Conservation (phyloP, 1,140 invertebrate species). For the Tribolium madens region DNA sequence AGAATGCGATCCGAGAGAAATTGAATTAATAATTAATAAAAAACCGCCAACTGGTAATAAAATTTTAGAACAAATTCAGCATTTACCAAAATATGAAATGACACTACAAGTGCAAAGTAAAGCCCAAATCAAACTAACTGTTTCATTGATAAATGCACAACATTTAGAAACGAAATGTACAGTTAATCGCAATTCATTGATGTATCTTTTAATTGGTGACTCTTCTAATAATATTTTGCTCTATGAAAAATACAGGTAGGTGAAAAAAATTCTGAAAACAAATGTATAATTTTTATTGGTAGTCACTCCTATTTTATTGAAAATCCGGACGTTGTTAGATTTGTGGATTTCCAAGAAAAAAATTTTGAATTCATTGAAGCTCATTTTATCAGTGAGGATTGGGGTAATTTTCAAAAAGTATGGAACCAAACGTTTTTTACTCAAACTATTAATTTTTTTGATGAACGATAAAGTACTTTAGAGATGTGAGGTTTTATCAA, state of each 20-base stretch:
- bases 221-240: conserved; percentile 57
- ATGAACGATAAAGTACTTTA: too few species aligned
- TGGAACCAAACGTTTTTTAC: too few species aligned
- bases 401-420: conserved; percentile 57
- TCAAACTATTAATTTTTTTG: too few species aligned
- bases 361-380: conserved; percentile 48
- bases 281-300: conserved; percentile 2
- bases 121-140: conserved; percentile 42
- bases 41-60: conserved; percentile 59
- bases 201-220: conserved; percentile 59
- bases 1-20: conserved; percentile 77
- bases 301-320: conserved; percentile 59
- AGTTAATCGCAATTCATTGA: conserved; percentile 52
- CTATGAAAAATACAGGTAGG: conserved; percentile 60
- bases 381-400: conserved; percentile 59
- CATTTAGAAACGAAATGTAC: conserved; percentile 50
- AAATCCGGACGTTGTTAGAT: conserved; percentile 44
- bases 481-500: too few species aligned
- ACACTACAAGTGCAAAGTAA: conserved; percentile 33
- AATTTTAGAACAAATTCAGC: conserved; percentile 56
- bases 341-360: conserved; percentile 38
- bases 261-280: conserved; percentile 19
- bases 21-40: conserved; percentile 75
- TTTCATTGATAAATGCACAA: conserved; percentile 52
- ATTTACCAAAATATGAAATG: conserved; percentile 57